Evolutionary conservation across 2,888 invertebrate genomes (phyloP), one percentile per base, ranked within the genome.

Genomic region (Ceramica pisi): DNA sequence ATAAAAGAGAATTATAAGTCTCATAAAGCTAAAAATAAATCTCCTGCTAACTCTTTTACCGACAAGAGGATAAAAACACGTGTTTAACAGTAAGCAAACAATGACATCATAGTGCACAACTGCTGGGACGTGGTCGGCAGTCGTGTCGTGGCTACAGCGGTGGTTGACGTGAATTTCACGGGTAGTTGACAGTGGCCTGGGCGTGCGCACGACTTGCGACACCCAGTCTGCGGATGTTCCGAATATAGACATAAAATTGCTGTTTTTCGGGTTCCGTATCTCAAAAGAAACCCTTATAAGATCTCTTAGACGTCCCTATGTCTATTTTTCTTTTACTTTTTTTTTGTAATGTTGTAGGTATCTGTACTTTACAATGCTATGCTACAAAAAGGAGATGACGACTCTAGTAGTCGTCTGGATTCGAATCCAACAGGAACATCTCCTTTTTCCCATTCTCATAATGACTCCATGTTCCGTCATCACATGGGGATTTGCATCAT

Each of bases 81-180:
- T 53, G 26, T 23, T 63, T 51, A 35, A 12, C 51, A 46, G 64
- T 55, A 55, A 71, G 48, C 9, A 53, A 55, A 75, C 26, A 74
- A 38, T 38, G 38, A 46, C 44, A 61, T 50, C 70, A 69, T 70
- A 77, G 35, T 50, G 60, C 56, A 78, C 71, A 44, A 44, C 31
- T n/a, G 19, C 4, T 7, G 41, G 50, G 56, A 73, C 59, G 77
- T 76, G 57, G 76, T 59, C 41, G 31, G 31, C 38, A 53, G 69
- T 77, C 73, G 69, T 69, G 77, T 59, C 73, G 35, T 57, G 35
- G 55, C 67, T 41, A 64, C 69, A 46, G 77, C 62, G 67, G 55
- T 75, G 48, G 56, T 64, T 64, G 87, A 84, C 75, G 74, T 82
- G 59, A 77, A 88, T 88, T 89, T 89, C 87, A 89, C 84, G 88